Evolutionary conservation across 2,888 invertebrate genomes (phyloP).

Genomic region (Trypoxylon attenuatum): DNA sequence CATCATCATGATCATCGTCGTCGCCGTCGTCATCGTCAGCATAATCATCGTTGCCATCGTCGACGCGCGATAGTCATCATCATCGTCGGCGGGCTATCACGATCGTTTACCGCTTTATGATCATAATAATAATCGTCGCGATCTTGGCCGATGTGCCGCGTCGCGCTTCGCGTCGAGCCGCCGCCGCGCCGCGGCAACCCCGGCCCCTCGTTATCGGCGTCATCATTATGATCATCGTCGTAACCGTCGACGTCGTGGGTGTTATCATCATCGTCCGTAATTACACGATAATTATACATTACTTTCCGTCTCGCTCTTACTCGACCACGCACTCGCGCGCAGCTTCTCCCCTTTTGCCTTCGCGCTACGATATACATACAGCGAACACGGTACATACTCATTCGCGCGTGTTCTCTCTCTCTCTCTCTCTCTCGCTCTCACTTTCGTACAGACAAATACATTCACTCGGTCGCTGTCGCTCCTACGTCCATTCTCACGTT

Average conservation of each 20-base stretch:
- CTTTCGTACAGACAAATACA: neutral
- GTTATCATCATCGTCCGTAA: slow-evolving; percentile 58
- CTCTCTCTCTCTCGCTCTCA: neutral
- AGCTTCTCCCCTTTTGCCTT: slow-evolving; percentile 12
- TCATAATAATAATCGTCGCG: slow-evolving; percentile 36
- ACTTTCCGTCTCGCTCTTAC: slow-evolving; percentile 50
- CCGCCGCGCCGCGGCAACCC: neutral
- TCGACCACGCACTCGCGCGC: slow-evolving; percentile 38
- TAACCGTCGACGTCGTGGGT: slow-evolving; percentile 36
- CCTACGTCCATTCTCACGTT: neutral
- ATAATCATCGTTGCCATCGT: slow-evolving; percentile 1
- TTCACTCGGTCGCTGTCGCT: too few relatives aligned
- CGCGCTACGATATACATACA: neutral
- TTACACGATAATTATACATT: slow-evolving; percentile 72
- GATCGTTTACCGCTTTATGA: slow-evolving; percentile 35
- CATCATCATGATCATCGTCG: slow-evolving; percentile 19
- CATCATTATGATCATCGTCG: slow-evolving; percentile 51
- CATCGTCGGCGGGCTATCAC: slow-evolving; percentile 25
- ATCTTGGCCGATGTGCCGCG: slow-evolving; percentile 24
- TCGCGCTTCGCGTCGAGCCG: neutral
- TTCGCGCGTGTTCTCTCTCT: neutral
- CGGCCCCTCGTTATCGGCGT: slow-evolving; percentile 20
- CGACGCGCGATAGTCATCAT: neutral
- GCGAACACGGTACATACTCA: neutral
- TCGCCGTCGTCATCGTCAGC: slow-evolving; percentile 38